phyloP scores from a whole-genome alignment of 2,888 invertebrate species.

The Acleris literana region DNA sequence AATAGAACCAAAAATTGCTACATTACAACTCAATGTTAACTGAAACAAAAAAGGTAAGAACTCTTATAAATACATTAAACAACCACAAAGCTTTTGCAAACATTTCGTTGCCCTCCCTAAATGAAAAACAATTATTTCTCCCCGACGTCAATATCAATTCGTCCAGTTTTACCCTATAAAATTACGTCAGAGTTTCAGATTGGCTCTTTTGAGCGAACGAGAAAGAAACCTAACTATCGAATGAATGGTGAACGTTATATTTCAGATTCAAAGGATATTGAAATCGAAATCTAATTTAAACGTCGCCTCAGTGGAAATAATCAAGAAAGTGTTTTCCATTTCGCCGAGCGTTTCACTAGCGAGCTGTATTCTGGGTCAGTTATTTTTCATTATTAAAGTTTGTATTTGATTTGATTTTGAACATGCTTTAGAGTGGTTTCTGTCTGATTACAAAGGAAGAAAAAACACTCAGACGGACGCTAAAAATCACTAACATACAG shows the following conservation, averaged over 20 bases:
- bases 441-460: too few relatives aligned
- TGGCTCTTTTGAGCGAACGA: constrained; percentile 11
- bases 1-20: background rate
- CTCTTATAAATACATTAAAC: constrained; percentile 1
- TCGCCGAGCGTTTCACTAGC: background rate
- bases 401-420: too few relatives aligned
- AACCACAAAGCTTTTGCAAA: background rate
- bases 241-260: background rate
- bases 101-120: constrained; percentile 1
- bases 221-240: constrained; percentile 4
- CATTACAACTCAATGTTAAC: background rate
- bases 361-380: too few relatives aligned
- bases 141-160: background rate
- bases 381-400: too few relatives aligned
- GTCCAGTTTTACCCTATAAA: constrained; percentile 8
- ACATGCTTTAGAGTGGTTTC: too few relatives aligned
- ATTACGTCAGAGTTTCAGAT: background rate
- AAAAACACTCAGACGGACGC: too few relatives aligned
- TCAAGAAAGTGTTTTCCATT: background rate
- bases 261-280: background rate
- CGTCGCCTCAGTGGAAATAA: background rate
- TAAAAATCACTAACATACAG: too few relatives aligned
- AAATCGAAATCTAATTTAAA: constrained; percentile 5
- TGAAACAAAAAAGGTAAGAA: constrained; percentile 7
- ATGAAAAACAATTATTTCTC: constrained; percentile 9